phyloP scores from a whole-genome alignment of 1,140 invertebrate genomes.

The Ruditapes philippinarum region DNA sequence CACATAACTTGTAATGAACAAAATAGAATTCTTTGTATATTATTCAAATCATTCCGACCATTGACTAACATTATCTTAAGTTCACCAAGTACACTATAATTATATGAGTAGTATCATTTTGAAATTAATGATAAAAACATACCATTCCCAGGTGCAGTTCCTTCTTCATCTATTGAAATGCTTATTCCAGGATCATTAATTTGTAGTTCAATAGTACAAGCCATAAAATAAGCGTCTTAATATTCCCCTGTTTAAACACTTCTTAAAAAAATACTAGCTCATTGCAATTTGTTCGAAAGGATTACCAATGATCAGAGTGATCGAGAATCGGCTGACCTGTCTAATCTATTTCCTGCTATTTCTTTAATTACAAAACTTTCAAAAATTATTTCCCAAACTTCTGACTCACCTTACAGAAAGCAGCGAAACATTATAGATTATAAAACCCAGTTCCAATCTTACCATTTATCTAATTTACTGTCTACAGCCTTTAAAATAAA shows the following conservation, averaged over 20 bases:
- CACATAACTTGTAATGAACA: too few species aligned
- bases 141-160: background rate
- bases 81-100: too few species aligned
- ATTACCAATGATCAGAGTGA: background rate
- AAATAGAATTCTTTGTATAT: too few species aligned
- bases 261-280: too few species aligned
- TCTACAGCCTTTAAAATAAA: background rate
- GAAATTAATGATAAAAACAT: too few species aligned
- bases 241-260: too few species aligned
- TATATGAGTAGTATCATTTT: too few species aligned
- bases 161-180: background rate
- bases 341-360: constrained; percentile 1
- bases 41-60: too few species aligned
- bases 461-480: background rate
- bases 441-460: background rate
- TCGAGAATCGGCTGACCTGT: background rate
- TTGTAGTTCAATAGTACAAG: background rate
- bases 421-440: background rate
- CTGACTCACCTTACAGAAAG: background rate
- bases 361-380: background rate
- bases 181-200: background rate
- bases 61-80: too few species aligned
- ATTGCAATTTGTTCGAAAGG: background rate
- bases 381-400: background rate
- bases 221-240: too few species aligned